Conservation (phyloP, 1,140 invertebrate genomes). For the Araneus ventricosus region DNA sequence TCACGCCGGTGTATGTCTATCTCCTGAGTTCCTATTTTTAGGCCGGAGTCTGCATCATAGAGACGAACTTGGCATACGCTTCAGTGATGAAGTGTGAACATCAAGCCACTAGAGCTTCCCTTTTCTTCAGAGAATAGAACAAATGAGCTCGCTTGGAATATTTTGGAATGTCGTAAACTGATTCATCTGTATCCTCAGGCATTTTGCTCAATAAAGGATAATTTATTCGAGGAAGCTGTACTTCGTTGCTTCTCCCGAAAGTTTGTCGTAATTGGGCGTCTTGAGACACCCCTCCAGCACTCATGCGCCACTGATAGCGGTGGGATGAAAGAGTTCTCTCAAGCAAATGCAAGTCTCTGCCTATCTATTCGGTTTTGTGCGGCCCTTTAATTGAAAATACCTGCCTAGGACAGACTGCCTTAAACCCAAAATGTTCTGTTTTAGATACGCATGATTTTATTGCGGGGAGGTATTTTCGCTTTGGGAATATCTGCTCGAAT, state of each 20-base stretch:
- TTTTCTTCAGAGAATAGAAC: slow-evolving; percentile 55
- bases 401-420: not conserved
- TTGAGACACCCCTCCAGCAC: not conserved
- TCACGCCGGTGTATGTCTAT: slow-evolving; percentile 5
- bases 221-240: slow-evolving; percentile 48
- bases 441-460: not conserved
- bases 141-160: slow-evolving; percentile 62
- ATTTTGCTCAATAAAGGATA: not conserved
- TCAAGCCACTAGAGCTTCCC: slow-evolving; percentile 40
- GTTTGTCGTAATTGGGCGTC: not conserved
- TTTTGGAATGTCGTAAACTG: slow-evolving; percentile 35
- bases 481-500: not conserved
- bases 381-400: not conserved
- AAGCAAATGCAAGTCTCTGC: not conserved
- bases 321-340: slow-evolving; percentile 21
- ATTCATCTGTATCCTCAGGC: slow-evolving; percentile 48
- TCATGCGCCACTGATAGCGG: slow-evolving; percentile 28
- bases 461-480: not conserved
- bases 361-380: not conserved
- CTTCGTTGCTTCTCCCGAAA: slow-evolving; percentile 15
- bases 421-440: not conserved
- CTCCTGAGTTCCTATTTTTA: slow-evolving; percentile 52
- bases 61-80: slow-evolving; percentile 61
- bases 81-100: slow-evolving; percentile 61
- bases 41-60: not conserved